Evolutionary conservation across 2,888 invertebrate species (phyloP).

Genomic region (Drosophila helvetica): DNA sequence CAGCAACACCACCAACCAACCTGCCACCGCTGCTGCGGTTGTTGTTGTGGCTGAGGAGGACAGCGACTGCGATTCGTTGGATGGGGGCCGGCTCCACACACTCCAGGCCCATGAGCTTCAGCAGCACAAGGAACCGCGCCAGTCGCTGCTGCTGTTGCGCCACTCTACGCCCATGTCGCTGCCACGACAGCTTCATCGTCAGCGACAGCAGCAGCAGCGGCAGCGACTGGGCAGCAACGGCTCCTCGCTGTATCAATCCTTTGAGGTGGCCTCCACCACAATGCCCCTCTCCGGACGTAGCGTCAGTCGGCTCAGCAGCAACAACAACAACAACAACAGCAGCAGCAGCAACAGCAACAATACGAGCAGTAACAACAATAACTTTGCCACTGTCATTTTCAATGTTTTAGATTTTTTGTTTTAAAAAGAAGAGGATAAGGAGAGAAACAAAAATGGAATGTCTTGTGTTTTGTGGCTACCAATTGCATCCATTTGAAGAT

Average conservation of each 20-base stretch:
- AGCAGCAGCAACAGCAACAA: constrained; percentile 42
- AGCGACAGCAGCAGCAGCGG: constrained; percentile 62
- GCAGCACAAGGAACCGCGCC: constrained; percentile 65
- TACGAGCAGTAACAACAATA: constrained; percentile 71
- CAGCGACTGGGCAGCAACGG: constrained; percentile 52
- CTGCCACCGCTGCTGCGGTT: constrained; percentile 21
- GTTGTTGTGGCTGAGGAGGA: constrained; percentile 39
- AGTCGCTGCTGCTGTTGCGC: constrained; percentile 72
- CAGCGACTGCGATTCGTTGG: constrained; percentile 54
- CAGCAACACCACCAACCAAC: constrained; percentile 42
- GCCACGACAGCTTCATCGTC: constrained; percentile 52
- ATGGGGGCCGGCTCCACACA: constrained; percentile 52
- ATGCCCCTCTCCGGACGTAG: constrained; percentile 29
- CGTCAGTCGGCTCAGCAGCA: constrained; percentile 37
- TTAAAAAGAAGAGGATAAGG: constrained; percentile 51
- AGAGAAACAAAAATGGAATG: constrained; percentile 42
- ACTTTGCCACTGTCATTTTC: constrained; percentile 83
- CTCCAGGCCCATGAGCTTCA: constrained; percentile 56
- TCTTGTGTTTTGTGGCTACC: constrained; percentile 49
- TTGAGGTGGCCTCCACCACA: constrained; percentile 49
- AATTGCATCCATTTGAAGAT: constrained; percentile 31
- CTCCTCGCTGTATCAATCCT: constrained; percentile 66
- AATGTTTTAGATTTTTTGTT: constrained; percentile 84
- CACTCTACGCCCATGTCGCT: constrained; percentile 78
- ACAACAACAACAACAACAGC: constrained; percentile 59